Conservation (phyloP, 2,797 vertebrate species). For the Intellagama lesueurii region DNA sequence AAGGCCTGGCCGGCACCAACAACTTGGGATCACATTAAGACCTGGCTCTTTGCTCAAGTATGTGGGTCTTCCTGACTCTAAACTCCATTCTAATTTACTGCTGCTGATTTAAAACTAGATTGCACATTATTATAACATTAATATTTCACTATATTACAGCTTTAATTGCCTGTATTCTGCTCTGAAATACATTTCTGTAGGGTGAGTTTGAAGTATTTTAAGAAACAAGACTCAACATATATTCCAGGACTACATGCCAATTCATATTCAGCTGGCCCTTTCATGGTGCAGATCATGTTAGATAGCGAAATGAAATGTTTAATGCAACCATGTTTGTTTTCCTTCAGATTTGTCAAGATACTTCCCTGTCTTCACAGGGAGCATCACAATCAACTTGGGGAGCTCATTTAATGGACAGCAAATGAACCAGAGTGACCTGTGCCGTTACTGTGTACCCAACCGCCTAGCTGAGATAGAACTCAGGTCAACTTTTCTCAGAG, state of each 20-base stretch:
- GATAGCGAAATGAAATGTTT: neutral
- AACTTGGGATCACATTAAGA: too few relatives aligned
- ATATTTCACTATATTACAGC: too few relatives aligned
- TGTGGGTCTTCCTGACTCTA: too few relatives aligned
- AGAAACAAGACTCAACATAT: too few relatives aligned
- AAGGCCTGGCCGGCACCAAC: too few relatives aligned
- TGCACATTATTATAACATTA: too few relatives aligned
- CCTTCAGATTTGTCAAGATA: neutral
- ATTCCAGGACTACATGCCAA: neutral
- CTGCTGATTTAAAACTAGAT: too few relatives aligned
- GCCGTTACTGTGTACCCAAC: neutral
- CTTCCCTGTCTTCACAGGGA: neutral
- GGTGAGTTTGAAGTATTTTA: neutral
- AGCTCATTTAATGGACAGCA: neutral
- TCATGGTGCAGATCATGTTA: neutral
- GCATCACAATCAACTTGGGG: neutral
- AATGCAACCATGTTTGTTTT: neutral
- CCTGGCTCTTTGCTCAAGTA: too few relatives aligned
- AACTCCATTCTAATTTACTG: too few relatives aligned
- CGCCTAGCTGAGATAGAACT: neutral
- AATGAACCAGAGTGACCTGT: neutral
- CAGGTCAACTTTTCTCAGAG: neutral
- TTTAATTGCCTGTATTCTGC: too few relatives aligned
- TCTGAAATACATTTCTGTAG: neutral
- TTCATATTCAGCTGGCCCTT: neutral